Evolutionary conservation across 2,797 vertebrate genomes (phyloP).

Genomic region (Anguilla marmorata): DNA sequence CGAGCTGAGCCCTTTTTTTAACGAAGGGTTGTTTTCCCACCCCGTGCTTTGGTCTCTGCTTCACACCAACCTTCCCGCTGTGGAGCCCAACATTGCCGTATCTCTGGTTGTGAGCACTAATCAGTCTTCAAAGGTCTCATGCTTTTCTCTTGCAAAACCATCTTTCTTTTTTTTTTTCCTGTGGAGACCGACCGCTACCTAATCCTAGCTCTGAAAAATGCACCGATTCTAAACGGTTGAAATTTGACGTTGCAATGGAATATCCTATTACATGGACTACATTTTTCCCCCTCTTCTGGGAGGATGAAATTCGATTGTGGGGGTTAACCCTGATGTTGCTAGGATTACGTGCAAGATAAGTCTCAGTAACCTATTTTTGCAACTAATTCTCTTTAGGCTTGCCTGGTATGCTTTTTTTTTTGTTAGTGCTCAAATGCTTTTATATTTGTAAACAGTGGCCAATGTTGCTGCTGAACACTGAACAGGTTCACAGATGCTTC

Average conservation of each 20-base stretch:
- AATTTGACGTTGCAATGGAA: not conserved
- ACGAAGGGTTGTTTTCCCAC: slow-evolving; percentile 66
- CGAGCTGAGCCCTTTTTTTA: not conserved
- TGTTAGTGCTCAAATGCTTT: not conserved
- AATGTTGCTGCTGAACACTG: not conserved
- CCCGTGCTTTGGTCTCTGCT: slow-evolving; percentile 65
- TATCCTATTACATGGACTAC: not conserved
- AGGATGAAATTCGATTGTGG: not conserved
- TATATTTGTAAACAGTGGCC: not conserved
- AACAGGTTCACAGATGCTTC: not conserved
- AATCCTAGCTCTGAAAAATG: slow-evolving; percentile 15
- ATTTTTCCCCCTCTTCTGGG: not conserved
- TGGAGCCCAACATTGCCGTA: slow-evolving; percentile 37
- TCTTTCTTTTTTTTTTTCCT: slow-evolving; percentile 75
- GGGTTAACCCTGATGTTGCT: not conserved
- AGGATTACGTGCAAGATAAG: not conserved
- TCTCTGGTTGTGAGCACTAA: slow-evolving; percentile 68
- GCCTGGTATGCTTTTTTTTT: not conserved
- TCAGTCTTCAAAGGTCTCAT: slow-evolving; percentile 75
- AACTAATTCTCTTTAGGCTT: not conserved
- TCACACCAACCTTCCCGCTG: slow-evolving; percentile 65
- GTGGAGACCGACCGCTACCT: slow-evolving; percentile 34
- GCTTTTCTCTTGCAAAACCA: slow-evolving; percentile 75
- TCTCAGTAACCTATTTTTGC: not conserved
- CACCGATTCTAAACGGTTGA: not conserved